These are phyloP conservation scores for Vidua macroura DNA, from an alignment of 2,113 vertebrate genomes.

Conservation along the genomic window DNA sequence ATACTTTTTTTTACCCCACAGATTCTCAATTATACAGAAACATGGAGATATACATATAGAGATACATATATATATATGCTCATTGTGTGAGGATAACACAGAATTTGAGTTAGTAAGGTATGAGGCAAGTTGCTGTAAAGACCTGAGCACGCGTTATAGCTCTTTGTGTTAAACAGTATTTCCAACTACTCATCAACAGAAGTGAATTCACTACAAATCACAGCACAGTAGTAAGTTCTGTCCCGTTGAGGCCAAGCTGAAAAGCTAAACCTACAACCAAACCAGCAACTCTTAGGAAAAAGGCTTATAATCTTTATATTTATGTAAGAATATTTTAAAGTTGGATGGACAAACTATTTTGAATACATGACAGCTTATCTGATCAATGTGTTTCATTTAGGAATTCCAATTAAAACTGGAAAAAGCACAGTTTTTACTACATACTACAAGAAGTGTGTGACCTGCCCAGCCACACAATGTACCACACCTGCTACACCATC, in stretches of 20 bases:
- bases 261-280: not conserved
- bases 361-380: not conserved
- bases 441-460: fast-evolving
- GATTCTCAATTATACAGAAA: not conserved
- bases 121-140: not conserved
- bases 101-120: not conserved
- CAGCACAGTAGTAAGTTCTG: not conserved
- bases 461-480: not conserved
- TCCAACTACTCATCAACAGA: not conserved
- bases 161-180: not conserved
- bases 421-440: not conserved
- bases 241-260: not conserved
- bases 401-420: not conserved
- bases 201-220: not conserved
- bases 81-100: not conserved
- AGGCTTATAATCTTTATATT: not conserved
- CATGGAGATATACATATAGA: not conserved
- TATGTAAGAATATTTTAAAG: not conserved
- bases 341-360: not conserved
- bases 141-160: not conserved
- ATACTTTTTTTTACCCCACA: not conserved
- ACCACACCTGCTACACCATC: not conserved
- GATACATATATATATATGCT: not conserved
- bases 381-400: not conserved
- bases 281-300: not conserved